These are phyloP conservation scores for Drosophila arawakana DNA, from an alignment of 1,140 invertebrate species.

Conservation along the genomic window DNA sequence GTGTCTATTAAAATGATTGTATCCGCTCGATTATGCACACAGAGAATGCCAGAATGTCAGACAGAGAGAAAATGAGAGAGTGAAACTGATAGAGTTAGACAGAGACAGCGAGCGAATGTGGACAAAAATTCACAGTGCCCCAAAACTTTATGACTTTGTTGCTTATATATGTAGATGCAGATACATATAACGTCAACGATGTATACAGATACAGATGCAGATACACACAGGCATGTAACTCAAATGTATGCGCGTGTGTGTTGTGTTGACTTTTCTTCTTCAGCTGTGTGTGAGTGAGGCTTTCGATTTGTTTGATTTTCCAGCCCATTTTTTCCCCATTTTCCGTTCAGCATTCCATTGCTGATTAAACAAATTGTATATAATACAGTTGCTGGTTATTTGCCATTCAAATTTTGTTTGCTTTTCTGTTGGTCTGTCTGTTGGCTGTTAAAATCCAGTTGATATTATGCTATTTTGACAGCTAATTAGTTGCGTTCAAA, in stretches of 20 bases:
- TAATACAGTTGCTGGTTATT: slow-evolving; percentile 51
- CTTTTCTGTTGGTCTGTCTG: slow-evolving; percentile 4
- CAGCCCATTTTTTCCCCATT: slow-evolving; percentile 1
- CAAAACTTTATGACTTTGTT: slow-evolving; percentile 17
- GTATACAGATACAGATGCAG: slow-evolving; percentile 24
- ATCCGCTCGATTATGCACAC: slow-evolving; percentile 84
- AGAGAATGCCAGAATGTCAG: slow-evolving; percentile 20
- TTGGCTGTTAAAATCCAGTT: slow-evolving; percentile 53
- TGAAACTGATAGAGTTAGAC: neutral
- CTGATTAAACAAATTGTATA: slow-evolving; percentile 47
- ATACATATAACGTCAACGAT: neutral
- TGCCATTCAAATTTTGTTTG: slow-evolving; percentile 38
- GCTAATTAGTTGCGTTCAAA: slow-evolving; percentile 75
- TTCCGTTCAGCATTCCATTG: neutral
- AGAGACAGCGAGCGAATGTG: slow-evolving; percentile 11
- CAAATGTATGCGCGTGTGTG: slow-evolving; percentile 28
- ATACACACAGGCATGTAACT: slow-evolving; percentile 30
- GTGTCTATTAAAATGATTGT: slow-evolving; percentile 84
- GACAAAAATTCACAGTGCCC: slow-evolving; percentile 2
- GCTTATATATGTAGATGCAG: slow-evolving; percentile 15
- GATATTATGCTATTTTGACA: slow-evolving; percentile 79
- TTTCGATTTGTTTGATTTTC: slow-evolving; percentile 24
- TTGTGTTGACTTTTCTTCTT: slow-evolving; percentile 44
- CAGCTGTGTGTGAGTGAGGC: neutral
- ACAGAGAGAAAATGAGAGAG: neutral